Conservation (phyloP, 2,888 invertebrate species). For the Philonicus albiceps region DNA sequence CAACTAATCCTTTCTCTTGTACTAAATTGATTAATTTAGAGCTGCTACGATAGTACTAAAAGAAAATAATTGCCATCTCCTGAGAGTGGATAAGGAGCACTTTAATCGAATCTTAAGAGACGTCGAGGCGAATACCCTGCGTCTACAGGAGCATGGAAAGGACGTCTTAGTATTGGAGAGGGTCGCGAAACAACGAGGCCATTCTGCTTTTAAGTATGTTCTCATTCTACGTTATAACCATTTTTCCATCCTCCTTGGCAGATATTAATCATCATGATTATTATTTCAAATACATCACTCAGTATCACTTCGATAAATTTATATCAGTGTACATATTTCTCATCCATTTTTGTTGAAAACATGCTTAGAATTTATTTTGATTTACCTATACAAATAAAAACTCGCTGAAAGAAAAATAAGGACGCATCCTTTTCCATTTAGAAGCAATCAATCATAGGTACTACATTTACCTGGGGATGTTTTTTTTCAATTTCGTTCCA, state of each 20-base stretch:
- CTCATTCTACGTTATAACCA: background rate
- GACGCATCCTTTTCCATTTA: background rate
- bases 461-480: background rate
- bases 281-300: background rate
- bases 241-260: background rate
- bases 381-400: background rate
- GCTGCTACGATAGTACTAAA: constrained; percentile 83
- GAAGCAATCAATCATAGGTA: background rate
- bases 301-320: background rate
- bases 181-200: constrained; percentile 68
- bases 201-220: constrained; percentile 70
- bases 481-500: background rate
- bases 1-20: constrained; percentile 20
- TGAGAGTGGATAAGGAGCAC: constrained; percentile 84
- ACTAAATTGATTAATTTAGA: constrained; percentile 61
- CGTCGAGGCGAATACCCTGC: constrained; percentile 87
- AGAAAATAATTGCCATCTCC: constrained; percentile 83
- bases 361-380: background rate
- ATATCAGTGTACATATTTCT: background rate
- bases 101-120: constrained; percentile 83
- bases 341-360: background rate
- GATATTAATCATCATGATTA: background rate
- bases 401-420: background rate
- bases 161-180: constrained; percentile 84
- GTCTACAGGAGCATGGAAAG: constrained; percentile 83